Base-by-base conservation (phyloP, 1,140 invertebrate species). In the Popillia japonica region DNA sequence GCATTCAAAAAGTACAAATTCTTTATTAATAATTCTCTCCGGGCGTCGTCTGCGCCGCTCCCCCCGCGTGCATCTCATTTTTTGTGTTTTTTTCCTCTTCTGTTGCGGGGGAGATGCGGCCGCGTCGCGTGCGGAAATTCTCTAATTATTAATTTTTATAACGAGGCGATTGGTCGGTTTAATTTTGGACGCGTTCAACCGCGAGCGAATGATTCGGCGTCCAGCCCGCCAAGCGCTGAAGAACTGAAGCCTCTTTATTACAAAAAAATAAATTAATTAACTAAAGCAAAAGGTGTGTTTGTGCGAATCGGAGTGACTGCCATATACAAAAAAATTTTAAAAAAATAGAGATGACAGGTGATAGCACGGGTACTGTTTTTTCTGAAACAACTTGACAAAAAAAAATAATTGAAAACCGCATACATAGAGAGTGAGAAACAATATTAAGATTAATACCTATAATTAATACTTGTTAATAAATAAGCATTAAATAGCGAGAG, bases 1-100 rank as follows among this genome's bases (percentile, higher is more conserved):
- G 82, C 82, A 84, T 83, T 83, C 81, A 83, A 83, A 83, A 79
- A 84, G 83, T 84, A 84, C 83, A 84, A 84, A 84, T 84, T 82
- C 82, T 80, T 83, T 82, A 83, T 83, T 78, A 68, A 82, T 81
- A 79, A 80, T 22, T 68, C 61, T 22, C 61, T 68, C 48, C 48
- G 48, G 17, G 2, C 48, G 48, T 55, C 48, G 11, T 17, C 14
- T 17, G 48, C n/a, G 2, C 14, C 48, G 48, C 10, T 17, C 48
- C 14, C 48, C 6, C 14, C 2, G 48, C 14, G 0, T 6, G 10
- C n/a, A 2, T 17, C 48, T 17, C n/a, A n/a, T n/a, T 34, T 34
- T 34, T 34, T 34, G 4, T 34, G 27, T 34, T 34, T 2, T 34
- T 34, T 34, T 34, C 4, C 4, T 34, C 27, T 34, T 34, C 27